These are phyloP conservation scores for Watsonalla binaria DNA, from an alignment of 2,888 invertebrate genomes.

Conservation along the genomic window DNA sequence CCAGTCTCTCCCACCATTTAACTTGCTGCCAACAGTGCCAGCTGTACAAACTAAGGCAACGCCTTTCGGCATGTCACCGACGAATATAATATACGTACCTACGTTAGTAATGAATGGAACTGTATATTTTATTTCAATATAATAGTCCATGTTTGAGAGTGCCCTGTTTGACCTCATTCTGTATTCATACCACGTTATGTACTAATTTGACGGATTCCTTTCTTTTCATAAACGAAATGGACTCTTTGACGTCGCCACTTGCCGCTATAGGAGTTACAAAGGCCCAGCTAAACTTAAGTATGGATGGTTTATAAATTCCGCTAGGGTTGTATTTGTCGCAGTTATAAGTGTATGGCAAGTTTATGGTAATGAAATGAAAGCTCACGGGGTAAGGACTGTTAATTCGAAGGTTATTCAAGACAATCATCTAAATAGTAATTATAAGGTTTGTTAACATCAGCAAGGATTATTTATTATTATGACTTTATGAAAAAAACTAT, in stretches of 20 bases:
- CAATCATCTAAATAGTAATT: no score
- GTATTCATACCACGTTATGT: slow-evolving; percentile 73
- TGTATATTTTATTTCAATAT: slow-evolving; percentile 76
- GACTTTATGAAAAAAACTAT: no score
- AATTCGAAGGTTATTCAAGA: no score
- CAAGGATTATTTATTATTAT: no score
- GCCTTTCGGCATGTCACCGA: slow-evolving; percentile 64
- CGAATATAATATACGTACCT: slow-evolving; percentile 49
- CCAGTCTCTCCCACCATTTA: slow-evolving; percentile 41
- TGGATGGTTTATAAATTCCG: neutral
- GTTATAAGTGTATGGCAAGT: neutral
- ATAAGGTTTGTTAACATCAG: no score
- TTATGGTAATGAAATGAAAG: neutral
- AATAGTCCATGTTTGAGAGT: slow-evolving; percentile 65
- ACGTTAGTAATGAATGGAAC: slow-evolving; percentile 66
- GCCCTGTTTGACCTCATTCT: slow-evolving; percentile 74
- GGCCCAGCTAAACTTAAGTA: slow-evolving; percentile 21
- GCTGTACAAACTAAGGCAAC: slow-evolving; percentile 69
- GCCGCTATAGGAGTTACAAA: slow-evolving; percentile 49
- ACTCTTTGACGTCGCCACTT: slow-evolving; percentile 55
- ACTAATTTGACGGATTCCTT: slow-evolving; percentile 74
- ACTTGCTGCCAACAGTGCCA: slow-evolving; percentile 64
- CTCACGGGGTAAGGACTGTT: no score
- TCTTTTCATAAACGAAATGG: slow-evolving; percentile 62
- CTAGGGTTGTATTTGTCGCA: neutral